Evolutionary conservation across 37 sponge, comb jelly and placozoan genomes (phyloP), one percentile per base, ranked within the genome.

Genomic region (Petrosia ficiformis): DNA sequence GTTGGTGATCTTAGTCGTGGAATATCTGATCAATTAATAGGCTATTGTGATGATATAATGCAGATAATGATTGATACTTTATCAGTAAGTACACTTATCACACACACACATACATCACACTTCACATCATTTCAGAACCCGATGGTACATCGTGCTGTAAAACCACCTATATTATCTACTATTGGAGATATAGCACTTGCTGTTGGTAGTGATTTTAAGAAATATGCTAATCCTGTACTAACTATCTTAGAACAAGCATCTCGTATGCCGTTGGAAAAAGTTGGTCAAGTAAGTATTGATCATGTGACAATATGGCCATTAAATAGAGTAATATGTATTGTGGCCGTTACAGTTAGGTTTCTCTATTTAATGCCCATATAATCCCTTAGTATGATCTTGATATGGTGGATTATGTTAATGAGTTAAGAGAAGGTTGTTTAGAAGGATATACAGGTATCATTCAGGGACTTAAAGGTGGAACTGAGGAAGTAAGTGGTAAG

Each of bases 371-470:
- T 11, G 1, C 5, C 29, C 29, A 34, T 2, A 14, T 82, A 76
- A 37, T 30, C 44, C 2, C 41, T 8, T 77, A 91, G 87, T 77
- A 37, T 54, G 96, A 99, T 57, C 96, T 76, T 71, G 92, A 96
- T 35, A 80, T 96, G 87, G 44, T 99, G 11, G 92, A 96, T 34
- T 99, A 99, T 59, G 71, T 90, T 31, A 96, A 90, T 81, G 90
- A 91, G 44, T 71, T 99, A 42, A 78, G 99, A 11, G 97, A 99
- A 42, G 86, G 92, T n/a, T 96, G 94, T 44, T 68, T 99, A 39
- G 99, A 99, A 64, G 96, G 94, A 59, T 99, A 99, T 71, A 93
- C 92, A 75, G 99, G 99, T 30, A 99, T 99, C 32, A 59, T 93
- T 6, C 96, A 96, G 65, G 96, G 94, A 34, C 84, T 99, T 31